Evolutionary conservation across 2,113 vertebrate species (phyloP), one percentile per base, ranked within the genome.

Genomic region (Coreoperca whiteheadi): DNA sequence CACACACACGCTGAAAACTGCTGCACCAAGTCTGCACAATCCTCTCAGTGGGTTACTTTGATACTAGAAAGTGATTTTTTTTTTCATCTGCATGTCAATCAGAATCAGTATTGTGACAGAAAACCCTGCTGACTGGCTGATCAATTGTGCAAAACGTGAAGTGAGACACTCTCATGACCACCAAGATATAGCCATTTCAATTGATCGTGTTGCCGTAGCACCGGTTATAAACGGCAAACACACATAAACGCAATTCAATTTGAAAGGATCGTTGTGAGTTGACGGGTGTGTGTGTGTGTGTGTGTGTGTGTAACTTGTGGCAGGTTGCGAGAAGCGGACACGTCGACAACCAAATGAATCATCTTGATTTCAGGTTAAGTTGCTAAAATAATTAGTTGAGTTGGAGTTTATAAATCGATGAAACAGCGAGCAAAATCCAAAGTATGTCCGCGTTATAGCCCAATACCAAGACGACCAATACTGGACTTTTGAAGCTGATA

Each of bases 1-100:
- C n/a, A n/a, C n/a, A n/a, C n/a, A n/a, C n/a, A n/a, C n/a, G n/a
- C 61, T 57, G 54, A 37, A 59, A 78, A 69, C 46, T 6, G 78
- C 70, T 77, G 50, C 79, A 20, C 18, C 6, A 4, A 16, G 25
- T 30, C 53, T 53, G 65, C 65, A 65, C 61, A 34, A 46, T 16
- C 48, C 48, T 7, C 48, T 20, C 48, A 51, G 1, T 8, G 28
- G 14, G 67, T 8, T 8, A 3, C 28, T 32, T 34, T 14, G 3
- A n/a, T 4, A n/a, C 5, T 18, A 63, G 0, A 8, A 12, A 30
- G 25, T 8, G n/a, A 60, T 60, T 7, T 46, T 57, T 21, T 60
- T 7, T 46, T 57, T 21, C 50, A 21, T 21, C 50, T 21, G 8
- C 25, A 57, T 14, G 10, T 28, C 11, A 25, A 7, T 57, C 61